Conservation (phyloP, 2,888 invertebrate species). For the Alentia gelatinosa region DNA sequence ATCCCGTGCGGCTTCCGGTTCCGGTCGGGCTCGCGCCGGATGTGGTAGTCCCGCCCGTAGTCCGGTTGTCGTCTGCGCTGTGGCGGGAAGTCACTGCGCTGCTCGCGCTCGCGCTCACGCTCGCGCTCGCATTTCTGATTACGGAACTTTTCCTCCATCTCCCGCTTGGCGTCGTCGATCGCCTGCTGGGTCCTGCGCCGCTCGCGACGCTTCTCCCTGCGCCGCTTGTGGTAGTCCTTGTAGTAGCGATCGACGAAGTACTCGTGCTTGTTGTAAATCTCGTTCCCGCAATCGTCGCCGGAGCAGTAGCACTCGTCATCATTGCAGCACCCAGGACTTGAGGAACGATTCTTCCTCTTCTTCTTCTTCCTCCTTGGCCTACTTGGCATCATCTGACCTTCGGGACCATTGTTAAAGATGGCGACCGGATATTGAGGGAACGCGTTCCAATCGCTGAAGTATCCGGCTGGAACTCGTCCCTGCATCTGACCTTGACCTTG, state of each 20-base stretch:
- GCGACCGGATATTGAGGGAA: constrained; percentile 59
- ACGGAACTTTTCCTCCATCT: constrained; percentile 59
- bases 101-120: background rate
- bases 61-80: background rate
- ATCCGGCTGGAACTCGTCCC: constrained; percentile 58
- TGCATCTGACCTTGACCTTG: constrained; percentile 37
- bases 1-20: background rate
- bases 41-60: background rate
- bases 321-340: background rate
- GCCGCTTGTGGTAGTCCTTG: constrained; percentile 35
- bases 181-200: background rate
- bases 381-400: background rate
- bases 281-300: background rate
- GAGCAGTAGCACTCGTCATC: background rate
- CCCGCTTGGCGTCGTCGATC: constrained; percentile 63
- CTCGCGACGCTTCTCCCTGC: background rate
- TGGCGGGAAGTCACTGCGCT: background rate
- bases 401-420: constrained; percentile 25
- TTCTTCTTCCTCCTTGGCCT: constrained; percentile 35
- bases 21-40: background rate
- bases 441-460: constrained; percentile 65
- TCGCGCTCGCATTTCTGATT: background rate
- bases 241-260: constrained; percentile 18
- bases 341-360: background rate
- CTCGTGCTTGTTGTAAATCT: constrained; percentile 33